A percentile compares a stretch with the other conserved stretches of the same genome.
Conservation (phyloP, 2,113 vertebrate species). For the Isurus oxyrinchus region DNA sequence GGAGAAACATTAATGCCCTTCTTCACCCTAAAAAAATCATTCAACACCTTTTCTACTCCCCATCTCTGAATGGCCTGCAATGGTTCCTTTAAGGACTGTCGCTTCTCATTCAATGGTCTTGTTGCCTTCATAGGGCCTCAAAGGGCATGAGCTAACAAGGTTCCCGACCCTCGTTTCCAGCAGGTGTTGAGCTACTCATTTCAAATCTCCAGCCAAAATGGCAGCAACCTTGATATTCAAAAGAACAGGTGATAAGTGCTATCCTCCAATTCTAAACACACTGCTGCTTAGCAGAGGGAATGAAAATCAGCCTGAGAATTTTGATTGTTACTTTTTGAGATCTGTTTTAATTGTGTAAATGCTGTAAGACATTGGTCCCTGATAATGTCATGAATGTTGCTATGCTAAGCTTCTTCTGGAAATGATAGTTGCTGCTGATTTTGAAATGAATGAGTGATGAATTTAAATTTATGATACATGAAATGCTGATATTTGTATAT, state of each 20-base stretch:
- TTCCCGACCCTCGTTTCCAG: not conserved
- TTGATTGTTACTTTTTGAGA: not conserved
- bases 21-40: not conserved
- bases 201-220: not conserved
- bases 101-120: not conserved
- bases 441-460: not conserved
- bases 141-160: not conserved
- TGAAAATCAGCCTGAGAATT: not conserved
- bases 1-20: not conserved
- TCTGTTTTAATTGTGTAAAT: not conserved
- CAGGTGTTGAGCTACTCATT: not conserved
- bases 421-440: not conserved
- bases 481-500: slow-evolving; percentile 7
- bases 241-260: not conserved
- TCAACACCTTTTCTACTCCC: not conserved
- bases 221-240: not conserved
- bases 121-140: not conserved
- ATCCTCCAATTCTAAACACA: not conserved
- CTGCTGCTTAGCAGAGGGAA: not conserved
- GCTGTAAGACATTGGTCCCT: not conserved
- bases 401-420: not conserved
- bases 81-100: not conserved
- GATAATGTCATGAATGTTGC: not conserved
- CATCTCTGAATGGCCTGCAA: not conserved
- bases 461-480: not conserved